phyloP scores from a whole-genome alignment of 92 coral and sea anemone species.

The Actinernus sp. region DNA sequence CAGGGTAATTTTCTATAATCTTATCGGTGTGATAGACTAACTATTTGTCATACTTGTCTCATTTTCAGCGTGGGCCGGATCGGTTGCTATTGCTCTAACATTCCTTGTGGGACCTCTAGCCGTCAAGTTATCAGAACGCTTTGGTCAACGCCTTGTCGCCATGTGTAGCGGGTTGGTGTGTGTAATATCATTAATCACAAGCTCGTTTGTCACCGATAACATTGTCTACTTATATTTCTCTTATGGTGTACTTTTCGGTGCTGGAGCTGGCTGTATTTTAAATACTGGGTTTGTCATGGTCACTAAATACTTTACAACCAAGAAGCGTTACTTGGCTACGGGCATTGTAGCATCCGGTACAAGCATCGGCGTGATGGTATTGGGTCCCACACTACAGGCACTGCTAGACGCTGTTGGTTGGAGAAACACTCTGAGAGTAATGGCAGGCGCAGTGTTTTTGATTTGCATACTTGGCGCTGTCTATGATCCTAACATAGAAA shows the following conservation, averaged over 20 bases:
- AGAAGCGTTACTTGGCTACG: constrained; percentile 25
- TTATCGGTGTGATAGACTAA: too few species aligned
- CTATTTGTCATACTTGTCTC: not conserved
- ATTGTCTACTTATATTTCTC: constrained; percentile 21
- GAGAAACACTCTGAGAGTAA: constrained; percentile 43
- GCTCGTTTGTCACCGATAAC: constrained; percentile 33
- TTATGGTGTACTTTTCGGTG: constrained; percentile 43
- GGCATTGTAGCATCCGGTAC: constrained; percentile 43
- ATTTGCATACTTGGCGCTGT: constrained; percentile 20
- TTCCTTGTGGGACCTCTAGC: constrained; percentile 19
- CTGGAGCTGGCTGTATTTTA: constrained; percentile 24
- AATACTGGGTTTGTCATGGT: not conserved
- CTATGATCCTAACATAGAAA: constrained; percentile 27
- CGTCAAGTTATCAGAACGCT: constrained; percentile 12
- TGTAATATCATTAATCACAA: constrained; percentile 9
- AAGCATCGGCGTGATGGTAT: constrained; percentile 35
- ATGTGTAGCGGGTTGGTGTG: constrained; percentile 8
- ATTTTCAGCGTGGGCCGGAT: constrained; percentile 36
- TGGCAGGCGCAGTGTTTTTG: constrained; percentile 20
- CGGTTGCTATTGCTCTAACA: constrained; percentile 18
- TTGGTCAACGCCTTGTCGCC: constrained; percentile 28
- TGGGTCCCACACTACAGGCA: constrained; percentile 32
- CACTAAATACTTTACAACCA: constrained; percentile 13
- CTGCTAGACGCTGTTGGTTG: constrained; percentile 34
- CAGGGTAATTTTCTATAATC: too few species aligned